phyloP scores from a whole-genome alignment of 2,888 invertebrate genomes.

The Panorpa germanica region DNA sequence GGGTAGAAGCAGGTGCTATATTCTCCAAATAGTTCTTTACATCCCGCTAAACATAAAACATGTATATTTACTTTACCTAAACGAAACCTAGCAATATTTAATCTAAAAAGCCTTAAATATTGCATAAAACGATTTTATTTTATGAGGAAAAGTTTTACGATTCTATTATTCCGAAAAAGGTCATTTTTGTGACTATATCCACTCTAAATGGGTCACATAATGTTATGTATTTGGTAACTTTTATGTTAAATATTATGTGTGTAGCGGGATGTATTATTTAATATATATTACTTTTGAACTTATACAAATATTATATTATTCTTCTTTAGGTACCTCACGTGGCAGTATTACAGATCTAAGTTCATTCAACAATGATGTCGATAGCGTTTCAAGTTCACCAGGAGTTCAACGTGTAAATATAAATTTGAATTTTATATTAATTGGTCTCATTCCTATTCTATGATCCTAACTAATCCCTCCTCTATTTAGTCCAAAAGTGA shows the following conservation, averaged over 20 bases:
- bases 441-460: conserved; percentile 3
- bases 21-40: background rate
- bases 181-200: too few species aligned
- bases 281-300: too few species aligned
- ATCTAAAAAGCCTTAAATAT: too few species aligned
- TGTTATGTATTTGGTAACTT: background rate
- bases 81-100: too few species aligned
- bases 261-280: conserved; percentile 15
- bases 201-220: background rate
- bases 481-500: too few species aligned
- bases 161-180: too few species aligned
- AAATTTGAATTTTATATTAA: conserved; percentile 6
- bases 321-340: conserved; percentile 27
- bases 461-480: conserved; percentile 3
- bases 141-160: too few species aligned
- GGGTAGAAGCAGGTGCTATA: conserved; percentile 44
- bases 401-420: conserved; percentile 49
- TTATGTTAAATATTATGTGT: background rate
- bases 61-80: too few species aligned
- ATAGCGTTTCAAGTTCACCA: conserved; percentile 80
- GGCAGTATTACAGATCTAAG: conserved; percentile 57
- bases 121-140: too few species aligned
- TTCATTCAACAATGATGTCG: conserved; percentile 51
- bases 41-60: too few species aligned
- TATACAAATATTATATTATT: conserved; percentile 1